Evolutionary conservation across 2,113 vertebrate species (phyloP), one percentile per base, ranked within the genome.

Genomic region (Rana temporaria): DNA sequence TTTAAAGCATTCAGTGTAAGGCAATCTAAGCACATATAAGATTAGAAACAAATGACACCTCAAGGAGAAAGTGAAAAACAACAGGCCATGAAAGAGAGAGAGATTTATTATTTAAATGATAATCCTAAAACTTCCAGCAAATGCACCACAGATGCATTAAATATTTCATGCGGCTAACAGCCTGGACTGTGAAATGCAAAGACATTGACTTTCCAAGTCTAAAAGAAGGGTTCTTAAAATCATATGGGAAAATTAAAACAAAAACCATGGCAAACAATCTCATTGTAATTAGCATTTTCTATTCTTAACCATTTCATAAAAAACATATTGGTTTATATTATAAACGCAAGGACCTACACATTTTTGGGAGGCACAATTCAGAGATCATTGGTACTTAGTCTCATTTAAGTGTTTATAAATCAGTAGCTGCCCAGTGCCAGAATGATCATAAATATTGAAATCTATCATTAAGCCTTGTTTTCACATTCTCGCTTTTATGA

Each of bases 21-120:
- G 12, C 8, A 2, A 12, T 1, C 14, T 48, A 12, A 48, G 14
- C 42, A 48, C 9, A 48, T 12, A 1, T 48, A 48, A 14, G 42
- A 48, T 48, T 2, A 48, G 12, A 48, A 48, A 11, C 6, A 14
- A 48, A 48, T 48, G 2, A 48, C 9, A 48, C 42, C 42, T 48
- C 9, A 48, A 48, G 1, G 17, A 59, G 55, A 73, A 57, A 7
- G 6, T 22, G 14, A n/a, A 18, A 73, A 26, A 73, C 53, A 57
- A 4, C 26, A 57, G 15, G 55, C 55, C 22, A 55, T 9, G 52
- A 24, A 22, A 74, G 30, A 74, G 11, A 74, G 11, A 55, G 48
- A 74, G 55, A 74, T 74, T 74, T 74, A 74, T 74, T 74, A 74
- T 74, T 74, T 74, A 74, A 60, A 55, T 74, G 71, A 30, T 59